Conservation (phyloP, 2,113 vertebrate genomes). For the Petrocephalus microphthalmus region DNA sequence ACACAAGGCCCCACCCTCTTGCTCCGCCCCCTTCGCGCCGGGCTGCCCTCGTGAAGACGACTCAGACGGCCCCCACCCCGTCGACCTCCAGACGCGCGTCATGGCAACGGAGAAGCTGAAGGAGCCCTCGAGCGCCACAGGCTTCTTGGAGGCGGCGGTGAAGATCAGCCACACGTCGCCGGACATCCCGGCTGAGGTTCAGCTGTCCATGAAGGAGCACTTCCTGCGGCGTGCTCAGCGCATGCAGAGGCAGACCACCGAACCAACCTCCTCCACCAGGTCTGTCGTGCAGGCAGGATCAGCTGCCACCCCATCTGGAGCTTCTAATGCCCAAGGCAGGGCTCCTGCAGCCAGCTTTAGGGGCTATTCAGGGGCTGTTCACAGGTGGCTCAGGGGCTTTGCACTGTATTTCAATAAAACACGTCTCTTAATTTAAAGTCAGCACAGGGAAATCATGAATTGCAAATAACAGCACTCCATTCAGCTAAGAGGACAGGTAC, state of each 20-base stretch:
- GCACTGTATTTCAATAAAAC: neutral
- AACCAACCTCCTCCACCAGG: slow-evolving; percentile 85
- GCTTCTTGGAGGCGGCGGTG: slow-evolving; percentile 85
- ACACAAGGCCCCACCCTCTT: slow-evolving; percentile 66
- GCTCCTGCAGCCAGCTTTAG: neutral
- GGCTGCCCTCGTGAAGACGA: slow-evolving; percentile 28
- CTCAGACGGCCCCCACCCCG: slow-evolving; percentile 41
- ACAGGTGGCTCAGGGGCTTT: no score
- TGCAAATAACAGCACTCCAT: neutral
- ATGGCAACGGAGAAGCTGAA: slow-evolving; percentile 89
- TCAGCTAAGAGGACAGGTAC: neutral
- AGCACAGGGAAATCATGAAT: neutral
- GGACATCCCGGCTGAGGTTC: slow-evolving; percentile 87
- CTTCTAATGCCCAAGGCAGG: neutral
- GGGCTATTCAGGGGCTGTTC: neutral
- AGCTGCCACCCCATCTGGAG: neutral
- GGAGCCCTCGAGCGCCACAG: slow-evolving; percentile 63
- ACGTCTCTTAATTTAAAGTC: neutral
- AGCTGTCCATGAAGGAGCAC: slow-evolving; percentile 88
- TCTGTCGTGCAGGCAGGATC: slow-evolving; percentile 37
- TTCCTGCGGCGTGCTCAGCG: slow-evolving; percentile 72
- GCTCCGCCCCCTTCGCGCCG: slow-evolving; percentile 47
- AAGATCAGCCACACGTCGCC: slow-evolving; percentile 95
- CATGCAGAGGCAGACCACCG: slow-evolving; percentile 83
- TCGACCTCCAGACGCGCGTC: slow-evolving; percentile 43